A percentile compares a stretch with the other conserved stretches of the same genome.
Evolutionary conservation across 2,888 invertebrate species (phyloP).

Genomic region (Pterostichus niger): DNA sequence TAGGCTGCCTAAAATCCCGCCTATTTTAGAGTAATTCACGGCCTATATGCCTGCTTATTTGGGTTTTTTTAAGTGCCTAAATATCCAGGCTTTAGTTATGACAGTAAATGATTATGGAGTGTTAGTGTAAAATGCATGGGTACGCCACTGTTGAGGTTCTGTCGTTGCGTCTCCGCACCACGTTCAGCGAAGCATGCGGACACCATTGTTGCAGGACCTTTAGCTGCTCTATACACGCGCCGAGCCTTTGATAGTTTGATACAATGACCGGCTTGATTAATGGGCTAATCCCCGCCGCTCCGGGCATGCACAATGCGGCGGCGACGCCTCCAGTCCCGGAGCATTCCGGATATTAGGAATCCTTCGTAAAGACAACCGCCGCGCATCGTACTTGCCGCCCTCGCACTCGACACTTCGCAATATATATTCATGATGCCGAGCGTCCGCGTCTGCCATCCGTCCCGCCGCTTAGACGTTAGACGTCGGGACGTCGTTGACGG

Average conservation of each 20-base stretch:
- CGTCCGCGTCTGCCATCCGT: too few relatives aligned
- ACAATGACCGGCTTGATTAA: constrained; percentile 79
- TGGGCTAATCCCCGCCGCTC: constrained; percentile 77
- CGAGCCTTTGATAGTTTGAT: constrained; percentile 77
- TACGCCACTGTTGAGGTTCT: too few relatives aligned
- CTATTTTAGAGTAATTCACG: too few relatives aligned
- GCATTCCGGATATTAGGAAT: constrained; percentile 78
- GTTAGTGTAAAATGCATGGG: too few relatives aligned
- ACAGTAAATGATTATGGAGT: too few relatives aligned
- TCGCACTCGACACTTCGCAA: constrained; percentile 42
- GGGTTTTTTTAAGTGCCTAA: too few relatives aligned
- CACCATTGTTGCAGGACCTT: constrained; percentile 76
- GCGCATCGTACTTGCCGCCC: constrained; percentile 54
- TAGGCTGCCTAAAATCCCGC: too few relatives aligned
- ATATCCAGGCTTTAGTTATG: background rate
- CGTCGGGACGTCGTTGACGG: too few relatives aligned
- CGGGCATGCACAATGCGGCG: constrained; percentile 77
- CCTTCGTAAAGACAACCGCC: constrained; percentile 72
- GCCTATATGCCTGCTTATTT: too few relatives aligned
- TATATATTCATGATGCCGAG: constrained; percentile 63
- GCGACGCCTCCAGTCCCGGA: constrained; percentile 73
- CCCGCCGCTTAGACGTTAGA: too few relatives aligned
- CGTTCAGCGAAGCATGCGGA: background rate
- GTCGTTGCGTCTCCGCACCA: too few relatives aligned
- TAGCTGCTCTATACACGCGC: constrained; percentile 71